Percentiles rank a stretch among this genome's conserved stretches.
phyloP scores from a whole-genome alignment of 2,797 vertebrate species.

The Darevskia mixta region DNA sequence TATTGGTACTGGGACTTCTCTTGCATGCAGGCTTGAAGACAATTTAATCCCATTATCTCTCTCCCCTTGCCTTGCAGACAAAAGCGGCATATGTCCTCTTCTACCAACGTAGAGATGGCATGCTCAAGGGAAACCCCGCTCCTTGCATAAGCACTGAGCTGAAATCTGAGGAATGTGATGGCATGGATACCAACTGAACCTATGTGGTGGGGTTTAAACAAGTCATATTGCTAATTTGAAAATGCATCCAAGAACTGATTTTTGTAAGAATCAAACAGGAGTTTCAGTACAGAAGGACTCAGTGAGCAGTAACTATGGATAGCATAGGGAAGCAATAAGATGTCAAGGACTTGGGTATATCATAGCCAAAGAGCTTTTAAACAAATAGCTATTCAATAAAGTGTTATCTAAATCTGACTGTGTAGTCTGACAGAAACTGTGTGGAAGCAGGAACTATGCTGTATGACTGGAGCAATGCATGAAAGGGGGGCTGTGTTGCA shows the following conservation, averaged over 20 bases:
- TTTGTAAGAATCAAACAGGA: slow-evolving; percentile 63
- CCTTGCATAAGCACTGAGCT: slow-evolving; percentile 36
- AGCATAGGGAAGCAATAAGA: slow-evolving; percentile 62
- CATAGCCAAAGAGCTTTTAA: slow-evolving; percentile 68
- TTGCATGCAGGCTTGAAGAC: not conserved
- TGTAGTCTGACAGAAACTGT: slow-evolving; percentile 24
- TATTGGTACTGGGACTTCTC: not conserved
- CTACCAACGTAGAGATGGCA: slow-evolving; percentile 85
- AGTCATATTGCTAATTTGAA: slow-evolving; percentile 46
- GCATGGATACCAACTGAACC: slow-evolving; percentile 82
- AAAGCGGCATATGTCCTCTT: slow-evolving; percentile 98
- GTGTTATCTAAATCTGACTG: slow-evolving; percentile 65
- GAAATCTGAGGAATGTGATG: slow-evolving; percentile 70
- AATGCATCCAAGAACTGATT: slow-evolving; percentile 56
- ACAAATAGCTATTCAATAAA: slow-evolving; percentile 72
- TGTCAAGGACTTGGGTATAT: slow-evolving; percentile 62
- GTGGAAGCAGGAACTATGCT: slow-evolving; percentile 44
- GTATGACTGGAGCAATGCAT: slow-evolving; percentile 56
- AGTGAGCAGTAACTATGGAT: slow-evolving; percentile 53
- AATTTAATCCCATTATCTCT: slow-evolving; percentile 6
- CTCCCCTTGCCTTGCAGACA: slow-evolving; percentile 81
- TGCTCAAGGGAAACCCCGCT: slow-evolving; percentile 55
- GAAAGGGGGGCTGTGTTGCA: slow-evolving; percentile 33
- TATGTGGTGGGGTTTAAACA: slow-evolving; percentile 15
- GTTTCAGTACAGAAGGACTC: slow-evolving; percentile 39